Percentiles rank a stretch among this genome's conserved stretches.
Conservation (phyloP, 2,888 invertebrate species). For the Falcaria lacertinaria region DNA sequence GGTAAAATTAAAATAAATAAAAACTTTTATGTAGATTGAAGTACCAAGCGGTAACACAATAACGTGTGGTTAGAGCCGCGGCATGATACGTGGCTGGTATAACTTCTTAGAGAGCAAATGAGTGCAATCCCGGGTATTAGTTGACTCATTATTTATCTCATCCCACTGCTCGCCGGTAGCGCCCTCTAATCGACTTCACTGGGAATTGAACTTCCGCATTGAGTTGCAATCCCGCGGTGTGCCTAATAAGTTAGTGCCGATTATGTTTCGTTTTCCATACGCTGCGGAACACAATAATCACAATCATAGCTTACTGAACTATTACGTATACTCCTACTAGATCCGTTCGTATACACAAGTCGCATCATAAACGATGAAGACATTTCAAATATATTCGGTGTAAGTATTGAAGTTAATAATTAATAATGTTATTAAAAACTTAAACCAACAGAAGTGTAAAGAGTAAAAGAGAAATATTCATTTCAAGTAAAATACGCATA, state of each 20-base stretch:
- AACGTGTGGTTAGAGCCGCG: neutral
- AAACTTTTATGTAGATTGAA: too few species aligned
- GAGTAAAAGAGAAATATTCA: too few species aligned
- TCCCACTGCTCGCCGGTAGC: conserved; percentile 27
- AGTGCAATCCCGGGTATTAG: conserved; percentile 44
- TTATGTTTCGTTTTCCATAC: conserved; percentile 1
- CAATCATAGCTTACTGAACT: neutral
- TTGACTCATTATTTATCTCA: conserved; percentile 48
- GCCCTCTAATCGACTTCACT: conserved; percentile 55
- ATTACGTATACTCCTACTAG: neutral
- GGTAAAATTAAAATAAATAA: too few species aligned
- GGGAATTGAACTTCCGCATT: conserved; percentile 61
- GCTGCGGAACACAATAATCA: neutral
- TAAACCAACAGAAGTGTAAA: too few species aligned
- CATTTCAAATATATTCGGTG: too few species aligned
- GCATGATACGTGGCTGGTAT: conserved; percentile 8
- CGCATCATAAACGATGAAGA: too few species aligned
- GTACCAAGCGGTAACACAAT: neutral
- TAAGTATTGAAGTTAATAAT: too few species aligned
- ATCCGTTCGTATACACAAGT: too few species aligned
- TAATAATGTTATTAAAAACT: too few species aligned
- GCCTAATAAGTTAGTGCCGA: conserved; percentile 23
- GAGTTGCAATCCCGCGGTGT: conserved; percentile 49
- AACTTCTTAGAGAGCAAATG: conserved; percentile 44
- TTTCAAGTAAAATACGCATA: too few species aligned